Percentiles rank a stretch among this genome's conserved stretches.
Evolutionary conservation across 2,797 vertebrate species (phyloP).

Genomic region (Arctocebus calabarensis): DNA sequence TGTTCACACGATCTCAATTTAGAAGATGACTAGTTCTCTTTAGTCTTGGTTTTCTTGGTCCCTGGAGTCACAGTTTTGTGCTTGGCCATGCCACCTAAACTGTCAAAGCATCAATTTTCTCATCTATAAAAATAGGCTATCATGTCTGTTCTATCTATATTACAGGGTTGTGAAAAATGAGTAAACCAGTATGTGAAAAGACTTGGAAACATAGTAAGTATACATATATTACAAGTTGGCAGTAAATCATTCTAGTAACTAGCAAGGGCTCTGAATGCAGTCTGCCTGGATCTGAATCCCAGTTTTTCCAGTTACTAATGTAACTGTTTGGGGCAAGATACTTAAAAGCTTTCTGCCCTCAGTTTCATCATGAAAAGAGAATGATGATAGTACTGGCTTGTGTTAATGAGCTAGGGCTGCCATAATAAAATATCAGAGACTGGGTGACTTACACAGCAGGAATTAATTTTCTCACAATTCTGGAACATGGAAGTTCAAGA

Average conservation of each 20-base stretch:
- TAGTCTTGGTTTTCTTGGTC: conserved; percentile 29
- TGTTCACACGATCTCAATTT: neutral
- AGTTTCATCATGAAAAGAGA: neutral
- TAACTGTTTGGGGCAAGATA: neutral
- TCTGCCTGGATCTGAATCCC: neutral
- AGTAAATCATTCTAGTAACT: neutral
- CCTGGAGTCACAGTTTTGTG: neutral
- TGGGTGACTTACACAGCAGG: neutral
- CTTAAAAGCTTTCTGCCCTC: neutral
- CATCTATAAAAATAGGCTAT: neutral
- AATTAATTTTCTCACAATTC: neutral
- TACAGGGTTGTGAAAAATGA: neutral
- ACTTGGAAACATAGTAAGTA: neutral
- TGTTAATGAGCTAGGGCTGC: neutral
- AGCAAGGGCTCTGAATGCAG: neutral
- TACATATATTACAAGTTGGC: neutral
- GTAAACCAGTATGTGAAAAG: neutral
- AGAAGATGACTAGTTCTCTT: conserved; percentile 20
- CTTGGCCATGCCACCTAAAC: neutral
- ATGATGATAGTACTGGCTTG: neutral
- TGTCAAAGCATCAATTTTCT: neutral
- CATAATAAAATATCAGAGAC: neutral
- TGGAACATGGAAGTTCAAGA: neutral
- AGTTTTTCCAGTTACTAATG: neutral
- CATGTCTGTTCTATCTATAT: neutral